Conservation (phyloP, 92 coral and sea anemone genomes). For the Scolanthus callimorphus region DNA sequence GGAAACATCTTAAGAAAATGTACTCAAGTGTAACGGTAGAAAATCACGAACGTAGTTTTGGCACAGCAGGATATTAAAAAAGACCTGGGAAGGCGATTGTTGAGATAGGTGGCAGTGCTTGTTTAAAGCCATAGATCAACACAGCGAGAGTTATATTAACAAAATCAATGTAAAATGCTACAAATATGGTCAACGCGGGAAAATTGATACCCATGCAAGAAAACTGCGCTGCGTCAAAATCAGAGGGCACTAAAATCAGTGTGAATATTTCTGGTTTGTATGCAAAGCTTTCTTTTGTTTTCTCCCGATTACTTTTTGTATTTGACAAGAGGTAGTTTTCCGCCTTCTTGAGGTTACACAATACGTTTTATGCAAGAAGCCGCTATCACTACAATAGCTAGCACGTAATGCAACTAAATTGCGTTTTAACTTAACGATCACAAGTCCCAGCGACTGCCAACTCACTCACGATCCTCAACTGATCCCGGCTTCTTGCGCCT, state of each 20-base stretch:
- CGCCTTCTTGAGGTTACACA: background rate
- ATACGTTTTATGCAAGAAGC: background rate
- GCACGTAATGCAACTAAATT: conserved; percentile 37
- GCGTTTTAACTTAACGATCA: conserved; percentile 22
- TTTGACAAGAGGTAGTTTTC: conserved; percentile 1
- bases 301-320: conserved; percentile 1
- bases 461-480: too few species aligned
- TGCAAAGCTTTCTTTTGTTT: background rate
- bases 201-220: too few species aligned
- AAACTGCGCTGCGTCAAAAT: too few species aligned
- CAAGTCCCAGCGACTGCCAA: too few species aligned
- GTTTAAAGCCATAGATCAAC: background rate
- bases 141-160: too few species aligned
- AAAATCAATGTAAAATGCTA: too few species aligned
- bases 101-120: background rate
- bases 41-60: conserved; percentile 7
- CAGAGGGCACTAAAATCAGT: too few species aligned
- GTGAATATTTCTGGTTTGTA: background rate
- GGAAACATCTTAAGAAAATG: too few species aligned
- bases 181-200: too few species aligned
- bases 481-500: conserved; percentile 21
- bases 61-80: background rate
- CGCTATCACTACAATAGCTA: background rate
- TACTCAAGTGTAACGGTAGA: conserved; percentile 12
- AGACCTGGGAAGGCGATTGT: background rate